Percentiles rank a stretch among this genome's conserved stretches.
Evolutionary conservation across 1,140 invertebrate species (phyloP).

Genomic region (Eumaeus atala): DNA sequence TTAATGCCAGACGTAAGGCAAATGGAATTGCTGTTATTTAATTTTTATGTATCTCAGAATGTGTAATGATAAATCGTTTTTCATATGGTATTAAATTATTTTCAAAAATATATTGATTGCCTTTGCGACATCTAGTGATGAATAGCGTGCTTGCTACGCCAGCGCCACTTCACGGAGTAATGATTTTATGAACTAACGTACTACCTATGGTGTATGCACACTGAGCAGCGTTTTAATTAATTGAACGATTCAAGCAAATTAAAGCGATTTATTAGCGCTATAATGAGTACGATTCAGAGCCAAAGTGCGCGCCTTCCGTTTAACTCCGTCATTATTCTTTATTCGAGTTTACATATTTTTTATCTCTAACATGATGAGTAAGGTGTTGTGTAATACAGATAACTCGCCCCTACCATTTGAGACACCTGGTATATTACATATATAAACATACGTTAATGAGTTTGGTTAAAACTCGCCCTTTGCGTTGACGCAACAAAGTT

Average conservation of each 20-base stretch:
- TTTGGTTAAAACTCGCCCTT: too few relatives aligned
- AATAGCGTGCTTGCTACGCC: conserved; percentile 34
- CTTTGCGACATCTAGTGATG: conserved; percentile 46
- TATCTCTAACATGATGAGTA: background rate
- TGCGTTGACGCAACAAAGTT: too few relatives aligned
- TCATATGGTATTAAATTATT: too few relatives aligned
- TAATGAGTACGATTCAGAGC: conserved; percentile 1
- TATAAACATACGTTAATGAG: too few relatives aligned
- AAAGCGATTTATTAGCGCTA: conserved; percentile 44
- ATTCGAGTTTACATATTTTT: conserved; percentile 2
- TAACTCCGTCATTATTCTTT: background rate
- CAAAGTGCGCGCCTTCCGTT: conserved; percentile 2
- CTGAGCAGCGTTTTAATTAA: conserved; percentile 9
- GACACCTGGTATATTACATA: too few relatives aligned
- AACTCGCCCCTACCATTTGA: too few relatives aligned
- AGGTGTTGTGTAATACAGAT: too few relatives aligned
- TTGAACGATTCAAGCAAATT: conserved; percentile 12
- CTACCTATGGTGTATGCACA: too few relatives aligned
- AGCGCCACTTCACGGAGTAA: conserved; percentile 36
- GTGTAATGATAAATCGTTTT: too few relatives aligned
- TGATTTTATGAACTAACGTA: conserved; percentile 16
- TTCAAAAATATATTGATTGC: conserved; percentile 1
- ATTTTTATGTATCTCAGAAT: too few relatives aligned
- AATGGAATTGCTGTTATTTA: too few relatives aligned
- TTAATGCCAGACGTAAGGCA: too few relatives aligned